Evolutionary conservation across 2,113 vertebrate genomes (phyloP), one percentile per base, ranked within the genome.

Genomic region (Agelaius phoeniceus): DNA sequence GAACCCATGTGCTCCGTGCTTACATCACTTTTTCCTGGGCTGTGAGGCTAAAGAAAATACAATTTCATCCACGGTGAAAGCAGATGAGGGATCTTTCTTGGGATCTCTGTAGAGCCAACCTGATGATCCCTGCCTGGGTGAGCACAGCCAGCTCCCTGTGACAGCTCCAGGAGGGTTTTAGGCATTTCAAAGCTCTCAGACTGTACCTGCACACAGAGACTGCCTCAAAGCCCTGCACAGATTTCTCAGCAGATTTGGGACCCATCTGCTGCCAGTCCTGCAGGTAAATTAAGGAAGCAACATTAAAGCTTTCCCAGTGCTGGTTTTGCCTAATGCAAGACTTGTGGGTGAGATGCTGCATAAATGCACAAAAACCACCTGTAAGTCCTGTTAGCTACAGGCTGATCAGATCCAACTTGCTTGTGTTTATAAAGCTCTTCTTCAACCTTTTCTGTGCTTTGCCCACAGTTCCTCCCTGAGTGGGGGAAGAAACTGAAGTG

Each of bases 271-370:
- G n/a, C 55, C 82, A 82, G 77, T 78, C 80, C 84, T n/a, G 87
- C 89, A 68, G 63, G 92, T 54, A 86, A 93, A 92, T 90, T 35
- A 67, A 91, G 68, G 78, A 77, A 94, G 87, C 82, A 80, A 74
- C 81, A 74, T 26, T 39, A 92, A 96, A 95, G 86, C 73, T 43
- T 74, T 76, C 95, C 74, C 94, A 88, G 49, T 30, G 31, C 46
- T 19, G 44, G 54, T 49, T 89, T 74, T 92, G 92, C 86, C 86
- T 92, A 93, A 66, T 28, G 74, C 67, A 44, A 58, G 78, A 5
- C 61, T 41, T 44, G 89, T 46, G 92, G 96, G 66, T 69, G 72
- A 85, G 82, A 73, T 58, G 78, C 88, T 88, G 95, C 77, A 71
- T 71, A 81, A 95, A 87, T 11, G 76, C 92, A 76, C 84, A 49